Base-by-base conservation (phyloP, 2,113 vertebrate species). In the Panthera tigris region DNA sequence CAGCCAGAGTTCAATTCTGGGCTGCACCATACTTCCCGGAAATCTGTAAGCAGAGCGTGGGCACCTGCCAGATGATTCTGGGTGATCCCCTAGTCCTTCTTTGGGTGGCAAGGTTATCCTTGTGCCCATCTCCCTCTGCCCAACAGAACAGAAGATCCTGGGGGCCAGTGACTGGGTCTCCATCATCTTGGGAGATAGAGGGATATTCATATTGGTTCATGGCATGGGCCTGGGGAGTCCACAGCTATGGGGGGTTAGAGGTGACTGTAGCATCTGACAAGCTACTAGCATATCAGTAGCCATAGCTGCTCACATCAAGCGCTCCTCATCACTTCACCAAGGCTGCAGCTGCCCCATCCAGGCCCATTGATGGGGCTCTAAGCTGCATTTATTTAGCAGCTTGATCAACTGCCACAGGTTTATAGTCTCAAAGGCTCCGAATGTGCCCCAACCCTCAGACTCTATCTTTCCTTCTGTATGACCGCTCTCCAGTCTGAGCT, bases 401-500 rank as follows among this genome's bases (percentile, higher is more conserved):
- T 69, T 33, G 39, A 65, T 6, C 31, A 63, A 91, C 9, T 7
- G 14, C 66, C 48, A 2, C 2, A 4, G 10, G 1, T 4, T 7
- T 7, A 39, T 0, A 33, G 36, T 27, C 45, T 52, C 33, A 41
- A 80, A 63, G 66, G 36, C 55, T 89, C 91, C 21, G 65, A 71
- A 29, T 45, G 33, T 33, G 50, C 39, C 65, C 5, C 15, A 41
- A 6, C 25, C n/a, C 45, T 57, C 61, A 31, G 9, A 65, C 14
- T 55, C 69, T 10, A 1, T 19, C 13, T 74, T 73, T 19, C 23
- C n/a, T 69, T 31, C 94, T 68, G 39, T 33, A 2, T 0, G 27
- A 39, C 1, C 3, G 0, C 21, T n/a, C 39, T 71, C 19, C 16
- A 31, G 39, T 15, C 48, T 11, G 65, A 39, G 27, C 14, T 0